Percentiles rank a stretch among this genome's conserved stretches.
phyloP scores from a whole-genome alignment of 2,888 invertebrate species.

The Ormia ochracea region DNA sequence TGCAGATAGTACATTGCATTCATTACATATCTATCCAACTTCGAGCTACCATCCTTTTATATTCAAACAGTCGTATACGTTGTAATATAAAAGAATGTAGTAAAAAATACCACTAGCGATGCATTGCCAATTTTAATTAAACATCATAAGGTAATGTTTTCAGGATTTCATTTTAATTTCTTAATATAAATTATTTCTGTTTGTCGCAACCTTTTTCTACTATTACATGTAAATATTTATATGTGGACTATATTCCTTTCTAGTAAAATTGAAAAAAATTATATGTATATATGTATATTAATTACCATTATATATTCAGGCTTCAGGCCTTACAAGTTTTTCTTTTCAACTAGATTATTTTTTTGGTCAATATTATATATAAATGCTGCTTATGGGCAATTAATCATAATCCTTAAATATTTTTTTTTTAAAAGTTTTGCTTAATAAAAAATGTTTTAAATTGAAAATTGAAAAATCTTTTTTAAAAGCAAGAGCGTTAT shows the following conservation, averaged over 20 bases:
- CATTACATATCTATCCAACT: background rate
- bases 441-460: too few species aligned
- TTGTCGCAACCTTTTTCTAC: slow-evolving; percentile 18
- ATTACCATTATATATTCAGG: too few species aligned
- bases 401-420: too few species aligned
- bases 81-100: background rate
- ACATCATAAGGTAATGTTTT: slow-evolving; percentile 10
- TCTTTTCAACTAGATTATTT: too few species aligned
- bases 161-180: slow-evolving; percentile 31
- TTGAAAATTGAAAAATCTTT: too few species aligned
- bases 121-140: slow-evolving; percentile 8
- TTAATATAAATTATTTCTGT: background rate
- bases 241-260: slow-evolving; percentile 74
- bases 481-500: too few species aligned
- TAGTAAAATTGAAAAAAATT: slow-evolving; percentile 74
- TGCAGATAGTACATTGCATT: background rate
- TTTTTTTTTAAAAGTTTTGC: too few species aligned
- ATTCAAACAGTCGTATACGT: slow-evolving; percentile 1
- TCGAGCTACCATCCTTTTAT: background rate
- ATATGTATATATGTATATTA: slow-evolving; percentile 50
- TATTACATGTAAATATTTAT: slow-evolving; percentile 71
- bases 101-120: background rate
- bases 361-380: too few species aligned
- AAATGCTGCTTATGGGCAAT: too few species aligned
- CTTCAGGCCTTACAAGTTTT: too few species aligned